Base-by-base conservation (phyloP, 2,888 invertebrate genomes). In the Scrobipalpa atriplicella region DNA sequence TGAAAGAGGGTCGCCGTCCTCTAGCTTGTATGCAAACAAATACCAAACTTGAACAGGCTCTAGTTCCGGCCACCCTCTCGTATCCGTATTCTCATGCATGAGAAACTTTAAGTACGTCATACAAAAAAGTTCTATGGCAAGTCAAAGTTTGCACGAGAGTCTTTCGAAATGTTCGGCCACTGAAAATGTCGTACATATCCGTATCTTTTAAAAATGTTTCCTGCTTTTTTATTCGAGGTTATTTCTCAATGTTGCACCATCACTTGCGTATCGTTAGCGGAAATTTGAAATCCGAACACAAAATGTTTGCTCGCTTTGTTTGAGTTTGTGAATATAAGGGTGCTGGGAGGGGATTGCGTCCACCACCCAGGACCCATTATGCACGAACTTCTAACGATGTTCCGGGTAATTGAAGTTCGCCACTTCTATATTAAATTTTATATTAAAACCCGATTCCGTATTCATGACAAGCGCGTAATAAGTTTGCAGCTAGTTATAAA, bases 341-440 rank as follows among this genome's bases (percentile, higher is more conserved):
- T 54, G 21, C 19, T 21, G 38, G 16, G 58, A 38, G 38, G 16
- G 7, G n/a, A 19, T 29, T 29, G 62, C 16, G 62, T 13, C 38
- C 52, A 8, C 7, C 47, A 19, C n/a, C 21, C 21, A 21, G 21
- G 1, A 11, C 21, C 21, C 63, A 38, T 63, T 52, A 63, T 63
- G 63, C 36, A 21, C 16, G n/a, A 63, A 63, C 63, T 63, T 62
- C 51, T 52, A 81, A 80, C 78, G 72, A 76, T 78, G 81, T 81
- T 79, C 75, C 74, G 75, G 71, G 75, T 77, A 80, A 82, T 79
- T 83, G 77, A 78, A 81, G 82, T 78, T 77, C 72, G 72, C 69
- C 67, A 66, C 54, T 52, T 39, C 18, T 19, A 52, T 16, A 52
- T 52, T 52, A 52, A 39, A 66, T 68, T 67, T 66, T 64, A 66